Conservation (phyloP, 2,797 vertebrate species). For the Eospalax fontanierii region DNA sequence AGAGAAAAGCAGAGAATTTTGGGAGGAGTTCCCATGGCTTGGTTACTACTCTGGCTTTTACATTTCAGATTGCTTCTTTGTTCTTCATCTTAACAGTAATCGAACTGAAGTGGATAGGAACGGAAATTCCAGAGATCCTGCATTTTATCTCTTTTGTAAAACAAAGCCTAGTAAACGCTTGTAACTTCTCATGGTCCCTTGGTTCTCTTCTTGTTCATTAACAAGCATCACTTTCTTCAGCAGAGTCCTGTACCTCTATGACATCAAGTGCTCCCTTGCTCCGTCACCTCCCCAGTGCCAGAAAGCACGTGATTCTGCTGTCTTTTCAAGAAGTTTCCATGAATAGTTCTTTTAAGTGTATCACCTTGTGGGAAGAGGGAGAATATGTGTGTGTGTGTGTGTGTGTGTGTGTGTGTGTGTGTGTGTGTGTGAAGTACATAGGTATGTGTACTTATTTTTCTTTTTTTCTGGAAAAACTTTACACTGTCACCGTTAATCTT, state of each 20-base stretch:
- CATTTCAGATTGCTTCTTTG: neutral
- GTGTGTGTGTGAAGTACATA: neutral
- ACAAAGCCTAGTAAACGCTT: neutral
- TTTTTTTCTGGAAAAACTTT: neutral
- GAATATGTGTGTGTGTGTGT: neutral
- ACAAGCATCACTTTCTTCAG: too few species aligned
- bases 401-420: neutral
- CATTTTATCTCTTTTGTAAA: neutral
- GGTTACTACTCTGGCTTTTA: neutral
- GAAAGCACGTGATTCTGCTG: neutral
- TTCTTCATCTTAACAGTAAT: neutral
- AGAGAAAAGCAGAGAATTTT: neutral
- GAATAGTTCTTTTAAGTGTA: neutral
- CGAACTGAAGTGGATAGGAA: neutral
- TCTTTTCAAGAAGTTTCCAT: neutral
- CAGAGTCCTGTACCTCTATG: neutral
- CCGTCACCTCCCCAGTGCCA: neutral
- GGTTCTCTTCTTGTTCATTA: neutral
- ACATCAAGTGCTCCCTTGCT: neutral
- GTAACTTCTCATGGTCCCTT: neutral
- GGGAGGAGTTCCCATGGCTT: neutral
- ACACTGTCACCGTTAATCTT: conserved; percentile 14
- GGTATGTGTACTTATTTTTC: too few species aligned
- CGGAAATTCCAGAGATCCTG: neutral
- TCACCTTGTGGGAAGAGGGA: neutral